Conservation (phyloP, 2,888 invertebrate genomes). For the Stegophylla sp. region DNA sequence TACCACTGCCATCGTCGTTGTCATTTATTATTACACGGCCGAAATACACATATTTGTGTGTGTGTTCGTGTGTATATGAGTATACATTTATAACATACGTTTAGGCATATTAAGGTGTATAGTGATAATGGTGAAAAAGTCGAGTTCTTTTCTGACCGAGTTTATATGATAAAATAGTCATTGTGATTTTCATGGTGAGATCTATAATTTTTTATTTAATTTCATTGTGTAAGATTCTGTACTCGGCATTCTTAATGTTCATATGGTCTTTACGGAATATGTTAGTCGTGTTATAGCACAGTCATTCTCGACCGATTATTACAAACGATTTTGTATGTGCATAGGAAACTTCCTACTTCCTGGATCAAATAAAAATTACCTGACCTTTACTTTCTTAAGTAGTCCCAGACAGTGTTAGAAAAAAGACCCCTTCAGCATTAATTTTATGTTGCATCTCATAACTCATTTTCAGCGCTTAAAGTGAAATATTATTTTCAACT, state of each 20-base stretch:
- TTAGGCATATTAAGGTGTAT: not conserved
- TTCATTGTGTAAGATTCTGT: not conserved
- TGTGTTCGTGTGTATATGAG: not conserved
- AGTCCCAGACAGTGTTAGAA: not conserved
- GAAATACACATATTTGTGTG: not conserved
- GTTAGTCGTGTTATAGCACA: not conserved
- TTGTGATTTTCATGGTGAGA: not conserved
- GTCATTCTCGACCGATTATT: conserved; percentile 20
- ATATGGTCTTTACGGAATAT: not conserved
- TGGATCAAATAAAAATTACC: conserved; percentile 1
- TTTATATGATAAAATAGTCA: conserved; percentile 29
- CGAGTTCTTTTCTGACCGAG: not conserved
- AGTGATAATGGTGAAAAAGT: not conserved
- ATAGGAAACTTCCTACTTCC: not conserved
- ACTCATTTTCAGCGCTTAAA: no score
- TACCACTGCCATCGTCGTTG: conserved; percentile 4
- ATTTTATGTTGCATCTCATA: no score
- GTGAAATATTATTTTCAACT: no score
- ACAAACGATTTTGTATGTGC: conserved; percentile 23
- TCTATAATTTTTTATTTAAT: conserved; percentile 4
- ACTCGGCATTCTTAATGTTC: not conserved
- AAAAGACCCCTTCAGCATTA: not conserved
- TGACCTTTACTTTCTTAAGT: conserved; percentile 13
- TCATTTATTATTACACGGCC: not conserved
- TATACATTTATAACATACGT: not conserved